Conservation (phyloP, 2,113 vertebrate genomes). For the Fregata magnificens region DNA sequence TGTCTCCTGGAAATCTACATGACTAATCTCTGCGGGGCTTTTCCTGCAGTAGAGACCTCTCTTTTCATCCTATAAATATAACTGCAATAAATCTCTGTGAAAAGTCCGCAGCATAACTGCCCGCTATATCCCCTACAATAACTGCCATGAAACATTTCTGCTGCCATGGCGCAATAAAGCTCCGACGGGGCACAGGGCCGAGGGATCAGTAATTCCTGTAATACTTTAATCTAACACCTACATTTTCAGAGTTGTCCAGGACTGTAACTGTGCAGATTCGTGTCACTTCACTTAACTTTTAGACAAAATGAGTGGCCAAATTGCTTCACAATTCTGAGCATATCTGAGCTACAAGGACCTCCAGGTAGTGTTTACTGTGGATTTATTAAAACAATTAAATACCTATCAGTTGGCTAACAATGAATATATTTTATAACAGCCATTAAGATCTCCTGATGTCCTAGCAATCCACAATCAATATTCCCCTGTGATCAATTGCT, state of each 20-base stretch:
- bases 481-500: neutral
- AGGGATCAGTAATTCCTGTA: neutral
- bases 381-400: constrained; percentile 12
- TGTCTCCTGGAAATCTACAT: neutral
- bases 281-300: neutral
- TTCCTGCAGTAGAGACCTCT: neutral
- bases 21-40: neutral
- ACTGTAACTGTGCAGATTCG: neutral
- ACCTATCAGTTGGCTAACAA: neutral
- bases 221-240: neutral
- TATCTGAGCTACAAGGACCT: neutral
- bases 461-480: neutral
- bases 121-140: neutral
- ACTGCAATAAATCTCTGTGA: neutral
- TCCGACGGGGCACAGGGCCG: fast-evolving
- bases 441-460: neutral
- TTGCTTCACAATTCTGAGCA: neutral
- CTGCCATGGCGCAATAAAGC: neutral
- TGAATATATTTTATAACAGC: neutral
- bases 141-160: neutral
- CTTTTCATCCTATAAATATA: neutral
- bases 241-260: neutral
- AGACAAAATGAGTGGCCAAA: neutral
- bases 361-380: neutral
- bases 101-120: neutral